Evolutionary conservation across 1,140 invertebrate genomes (phyloP), one percentile per base, ranked within the genome.

Genomic region (Diploscapter pachys): DNA sequence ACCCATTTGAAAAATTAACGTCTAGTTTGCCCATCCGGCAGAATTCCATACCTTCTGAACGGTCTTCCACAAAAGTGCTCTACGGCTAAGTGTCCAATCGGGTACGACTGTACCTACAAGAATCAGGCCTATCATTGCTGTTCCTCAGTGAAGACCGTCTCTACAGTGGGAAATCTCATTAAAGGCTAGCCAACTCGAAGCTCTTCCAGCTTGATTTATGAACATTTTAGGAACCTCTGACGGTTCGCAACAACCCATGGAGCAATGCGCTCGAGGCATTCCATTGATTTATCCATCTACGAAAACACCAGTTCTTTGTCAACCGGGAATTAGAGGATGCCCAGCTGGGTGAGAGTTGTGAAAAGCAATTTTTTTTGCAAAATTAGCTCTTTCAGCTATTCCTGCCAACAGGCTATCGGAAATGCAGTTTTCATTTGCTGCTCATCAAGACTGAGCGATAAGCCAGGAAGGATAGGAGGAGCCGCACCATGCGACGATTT

Each of bases 21-120:
- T 31, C 1, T 65, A 57, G 76, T 78, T n/a, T 78, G 76, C 50
- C 75, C 76, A 57, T 65, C 56, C 52, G 75, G 75, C 9, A 50
- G 76, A 54, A 78, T 69, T 3, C 75, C 76, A 3, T 78, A 78
- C 52, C 75, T 78, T 61, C 71, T 78, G 9, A 78, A 78, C 75
- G 76, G 76, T 3, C 13, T 56, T 8, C 76, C 76, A 50, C 76
- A 78, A 55, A 77, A 71, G 56, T 78, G 76, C 66, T 75, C 76
- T 1, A 76, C 63, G 11, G 62, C 75, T 4, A 55, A 61, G 11
- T 78, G 76, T 49, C 72, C 76, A 11, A 65, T 51, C 31, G 76
- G 76, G 0, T 78, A 78, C 49, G 69, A 78, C 51, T 78, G 76
- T 55, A 76, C 63, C 0, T 78, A 76, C 52, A 52, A 71, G 51